phyloP scores from a whole-genome alignment of 2,113 vertebrate species.

The Gambusia holbrooki region DNA sequence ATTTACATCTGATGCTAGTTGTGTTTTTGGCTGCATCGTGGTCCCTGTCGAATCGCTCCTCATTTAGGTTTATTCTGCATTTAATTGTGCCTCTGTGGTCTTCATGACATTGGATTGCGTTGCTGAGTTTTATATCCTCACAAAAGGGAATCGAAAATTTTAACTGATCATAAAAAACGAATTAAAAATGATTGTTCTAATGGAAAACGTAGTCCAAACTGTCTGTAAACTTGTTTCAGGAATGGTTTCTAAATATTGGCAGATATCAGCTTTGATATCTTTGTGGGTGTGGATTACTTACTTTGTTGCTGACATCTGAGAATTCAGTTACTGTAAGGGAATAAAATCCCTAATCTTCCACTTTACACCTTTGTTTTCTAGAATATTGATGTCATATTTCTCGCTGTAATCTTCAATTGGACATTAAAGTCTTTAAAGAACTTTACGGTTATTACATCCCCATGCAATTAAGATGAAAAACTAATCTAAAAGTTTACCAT shows the following conservation, averaged over 20 bases:
- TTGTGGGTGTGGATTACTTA: not conserved
- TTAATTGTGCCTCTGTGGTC: not conserved
- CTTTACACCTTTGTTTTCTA: not conserved
- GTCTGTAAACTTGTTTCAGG: no score
- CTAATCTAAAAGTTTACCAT: not conserved
- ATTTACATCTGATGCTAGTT: slow-evolving; percentile 3
- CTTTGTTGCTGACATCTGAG: not conserved
- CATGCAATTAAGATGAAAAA: not conserved
- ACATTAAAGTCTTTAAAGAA: not conserved
- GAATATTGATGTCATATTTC: not conserved
- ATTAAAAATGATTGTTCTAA: not conserved
- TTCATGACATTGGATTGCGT: not conserved
- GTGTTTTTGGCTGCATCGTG: not conserved
- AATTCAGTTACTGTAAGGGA: not conserved
- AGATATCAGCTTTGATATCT: not conserved
- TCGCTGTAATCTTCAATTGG: not conserved
- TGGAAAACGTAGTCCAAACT: not conserved
- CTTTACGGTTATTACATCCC: not conserved
- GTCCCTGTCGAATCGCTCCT: not conserved
- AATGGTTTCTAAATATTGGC: not conserved
- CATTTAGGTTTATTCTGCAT: not conserved
- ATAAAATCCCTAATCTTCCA: not conserved
- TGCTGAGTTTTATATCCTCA: not conserved
- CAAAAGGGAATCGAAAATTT: not conserved
- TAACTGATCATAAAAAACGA: not conserved